These are phyloP conservation scores for Ectobius pallidus DNA, from an alignment of 2,888 invertebrate species.

Conservation along the genomic window DNA sequence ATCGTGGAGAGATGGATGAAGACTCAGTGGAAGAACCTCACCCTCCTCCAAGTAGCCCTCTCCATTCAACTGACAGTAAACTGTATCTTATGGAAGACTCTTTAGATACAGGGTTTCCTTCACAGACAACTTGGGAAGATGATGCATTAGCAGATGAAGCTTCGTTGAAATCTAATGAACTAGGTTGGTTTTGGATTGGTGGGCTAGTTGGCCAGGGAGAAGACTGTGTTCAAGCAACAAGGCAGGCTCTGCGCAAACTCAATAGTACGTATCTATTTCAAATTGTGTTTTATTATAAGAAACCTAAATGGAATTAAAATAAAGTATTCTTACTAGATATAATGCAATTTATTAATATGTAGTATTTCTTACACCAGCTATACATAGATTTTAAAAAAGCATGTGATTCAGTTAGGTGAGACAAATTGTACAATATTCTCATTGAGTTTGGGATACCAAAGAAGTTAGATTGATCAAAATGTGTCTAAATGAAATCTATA, in stretches of 20 bases:
- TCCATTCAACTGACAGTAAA: neutral
- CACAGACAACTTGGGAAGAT: conserved; percentile 9
- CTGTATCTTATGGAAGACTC: conserved; percentile 47
- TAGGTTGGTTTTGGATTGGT: conserved; percentile 86
- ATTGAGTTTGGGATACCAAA: too few species aligned
- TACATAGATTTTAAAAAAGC: too few species aligned
- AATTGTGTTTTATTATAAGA: too few species aligned
- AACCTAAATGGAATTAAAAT: too few species aligned
- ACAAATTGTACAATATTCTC: too few species aligned
- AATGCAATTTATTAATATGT: too few species aligned
- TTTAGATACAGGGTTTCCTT: conserved; percentile 34
- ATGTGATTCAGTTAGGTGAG: too few species aligned
- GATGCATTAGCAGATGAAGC: conserved; percentile 47
- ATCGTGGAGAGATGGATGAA: conserved; percentile 37
- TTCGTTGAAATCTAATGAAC: conserved; percentile 64
- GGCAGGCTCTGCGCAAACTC: conserved; percentile 75
- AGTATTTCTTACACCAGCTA: too few species aligned
- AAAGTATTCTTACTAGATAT: too few species aligned
- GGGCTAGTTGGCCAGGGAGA: conserved; percentile 75
- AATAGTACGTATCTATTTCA: conserved; percentile 75
- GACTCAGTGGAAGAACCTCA: conserved; percentile 35
- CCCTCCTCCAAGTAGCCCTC: neutral
- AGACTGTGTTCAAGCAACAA: conserved; percentile 69
- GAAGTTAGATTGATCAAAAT: too few species aligned
- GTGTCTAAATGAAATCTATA: too few species aligned